Conservation (phyloP, 1,140 invertebrate species). For the Medauroidea extradentata region DNA sequence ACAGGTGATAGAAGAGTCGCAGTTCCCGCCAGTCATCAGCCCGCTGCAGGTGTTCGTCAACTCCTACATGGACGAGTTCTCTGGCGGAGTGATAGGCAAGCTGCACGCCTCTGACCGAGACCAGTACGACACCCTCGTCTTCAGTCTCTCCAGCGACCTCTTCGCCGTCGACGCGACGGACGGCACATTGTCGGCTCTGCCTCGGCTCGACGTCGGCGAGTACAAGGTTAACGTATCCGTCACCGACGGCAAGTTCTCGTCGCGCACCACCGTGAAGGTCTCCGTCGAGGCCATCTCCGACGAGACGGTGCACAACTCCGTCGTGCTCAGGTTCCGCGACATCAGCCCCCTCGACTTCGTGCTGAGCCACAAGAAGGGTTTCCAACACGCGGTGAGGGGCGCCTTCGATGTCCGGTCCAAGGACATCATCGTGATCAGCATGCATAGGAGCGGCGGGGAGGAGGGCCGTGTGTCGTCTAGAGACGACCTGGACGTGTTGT, state of each 20-base stretch:
- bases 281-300: slow-evolving; percentile 75
- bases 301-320: slow-evolving; percentile 78
- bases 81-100: slow-evolving; percentile 81
- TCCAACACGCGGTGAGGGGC: slow-evolving; percentile 71
- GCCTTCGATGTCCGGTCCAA: slow-evolving; percentile 69
- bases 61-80: slow-evolving; percentile 86
- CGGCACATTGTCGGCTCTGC: slow-evolving; percentile 74
- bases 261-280: slow-evolving; percentile 70
- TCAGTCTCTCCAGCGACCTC: slow-evolving; percentile 61
- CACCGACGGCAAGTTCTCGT: slow-evolving; percentile 81
- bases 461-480: slow-evolving; percentile 4
- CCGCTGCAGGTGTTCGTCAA: slow-evolving; percentile 83
- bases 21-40: slow-evolving; percentile 85
- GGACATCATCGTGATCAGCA: slow-evolving; percentile 65
- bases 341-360: slow-evolving; percentile 82
- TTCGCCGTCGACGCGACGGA: slow-evolving; percentile 77
- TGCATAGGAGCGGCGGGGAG: slow-evolving; percentile 42
- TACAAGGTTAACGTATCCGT: slow-evolving; percentile 85
- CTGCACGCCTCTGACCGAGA: slow-evolving; percentile 87
- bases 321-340: slow-evolving; percentile 74
- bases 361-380: slow-evolving; percentile 76
- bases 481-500: slow-evolving; percentile 76
- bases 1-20: slow-evolving; percentile 84
- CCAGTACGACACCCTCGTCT: slow-evolving; percentile 82
- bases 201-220: slow-evolving; percentile 78